A percentile compares a stretch with the other conserved stretches of the same genome.
Conservation (phyloP, 2,797 vertebrate genomes). For the Spheniscus humboldti region DNA sequence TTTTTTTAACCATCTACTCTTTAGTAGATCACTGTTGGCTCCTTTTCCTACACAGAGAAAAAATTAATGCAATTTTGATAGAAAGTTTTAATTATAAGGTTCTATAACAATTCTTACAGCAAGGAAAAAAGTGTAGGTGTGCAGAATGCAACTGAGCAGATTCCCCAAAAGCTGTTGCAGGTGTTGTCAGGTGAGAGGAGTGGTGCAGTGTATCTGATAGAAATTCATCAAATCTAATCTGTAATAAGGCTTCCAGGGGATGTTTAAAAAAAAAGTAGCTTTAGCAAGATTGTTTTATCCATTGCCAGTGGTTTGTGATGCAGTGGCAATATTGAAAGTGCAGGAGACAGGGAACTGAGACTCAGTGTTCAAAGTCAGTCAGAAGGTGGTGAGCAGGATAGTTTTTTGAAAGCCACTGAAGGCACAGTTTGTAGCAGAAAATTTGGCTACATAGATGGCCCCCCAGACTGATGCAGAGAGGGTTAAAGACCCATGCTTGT, state of each 20-base stretch:
- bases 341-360: not conserved
- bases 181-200: not conserved
- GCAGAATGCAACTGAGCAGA: not conserved
- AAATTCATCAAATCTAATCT: not conserved
- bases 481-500: not conserved
- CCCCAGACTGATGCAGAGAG: not conserved
- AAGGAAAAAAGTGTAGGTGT: not conserved
- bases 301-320: not conserved
- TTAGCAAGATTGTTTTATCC: not conserved
- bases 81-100: constrained; percentile 16
- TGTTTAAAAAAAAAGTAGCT: not conserved
- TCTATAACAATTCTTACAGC: not conserved
- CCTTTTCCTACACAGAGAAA: not conserved
- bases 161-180: not conserved
- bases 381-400: not conserved
- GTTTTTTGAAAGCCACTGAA: not conserved
- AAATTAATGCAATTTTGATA: not conserved
- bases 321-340: not conserved
- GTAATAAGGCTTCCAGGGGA: not conserved
- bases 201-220: not conserved
- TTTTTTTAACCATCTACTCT: not conserved
- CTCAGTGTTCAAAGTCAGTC: not conserved
- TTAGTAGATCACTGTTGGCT: not conserved
- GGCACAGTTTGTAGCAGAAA: not conserved
- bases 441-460: not conserved